These are phyloP conservation scores for Ennomos fuscantarius DNA, from an alignment of 2,888 invertebrate species.

Conservation along the genomic window DNA sequence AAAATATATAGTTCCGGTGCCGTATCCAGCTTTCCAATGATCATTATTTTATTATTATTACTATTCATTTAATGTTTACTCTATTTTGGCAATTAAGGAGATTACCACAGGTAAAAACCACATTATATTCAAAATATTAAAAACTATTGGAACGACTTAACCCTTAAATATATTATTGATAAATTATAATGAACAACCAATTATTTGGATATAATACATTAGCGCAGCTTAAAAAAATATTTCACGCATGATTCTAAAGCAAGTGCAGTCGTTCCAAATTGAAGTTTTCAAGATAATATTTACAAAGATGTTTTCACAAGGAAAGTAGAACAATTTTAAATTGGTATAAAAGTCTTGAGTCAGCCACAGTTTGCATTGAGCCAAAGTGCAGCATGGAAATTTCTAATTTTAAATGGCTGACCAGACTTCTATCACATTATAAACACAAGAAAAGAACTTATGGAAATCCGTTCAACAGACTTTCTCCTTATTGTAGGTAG, in stretches of 20 bases:
- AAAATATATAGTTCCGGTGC: too few species aligned
- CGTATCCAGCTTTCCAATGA: slow-evolving; percentile 28
- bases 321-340: not conserved
- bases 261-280: not conserved
- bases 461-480: too few species aligned
- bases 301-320: slow-evolving; percentile 1
- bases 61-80: slow-evolving; percentile 49
- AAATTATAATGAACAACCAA: not conserved
- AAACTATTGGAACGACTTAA: slow-evolving; percentile 18
- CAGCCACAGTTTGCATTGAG: not conserved
- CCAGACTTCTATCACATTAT: not conserved
- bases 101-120: slow-evolving; percentile 79
- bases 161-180: slow-evolving; percentile 3
- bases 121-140: slow-evolving; percentile 30
- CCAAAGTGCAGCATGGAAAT: too few species aligned
- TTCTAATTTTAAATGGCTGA: too few species aligned
- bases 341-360: not conserved
- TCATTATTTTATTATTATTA: slow-evolving; percentile 43
- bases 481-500: too few species aligned
- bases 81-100: slow-evolving; percentile 85
- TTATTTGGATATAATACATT: not conserved
- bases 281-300: slow-evolving; percentile 6
- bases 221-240: too few species aligned
- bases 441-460: not conserved
- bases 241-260: not conserved